Conservation (phyloP, 2,113 vertebrate species). For the Lamprotornis superbus region DNA sequence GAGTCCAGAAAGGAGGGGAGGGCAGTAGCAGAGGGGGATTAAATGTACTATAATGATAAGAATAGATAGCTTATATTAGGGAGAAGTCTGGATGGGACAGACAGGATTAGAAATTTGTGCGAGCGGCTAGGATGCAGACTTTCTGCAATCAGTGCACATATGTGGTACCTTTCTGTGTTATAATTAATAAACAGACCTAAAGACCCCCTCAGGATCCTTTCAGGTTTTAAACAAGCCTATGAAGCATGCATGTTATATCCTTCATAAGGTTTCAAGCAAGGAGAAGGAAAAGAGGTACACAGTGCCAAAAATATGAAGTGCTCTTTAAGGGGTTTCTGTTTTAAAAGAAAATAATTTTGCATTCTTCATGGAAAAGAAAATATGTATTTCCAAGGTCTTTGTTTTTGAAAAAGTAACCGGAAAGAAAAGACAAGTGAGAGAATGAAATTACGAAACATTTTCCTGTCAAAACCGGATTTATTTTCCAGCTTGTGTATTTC, state of each 20-base stretch:
- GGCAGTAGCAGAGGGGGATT: slow-evolving; percentile 79
- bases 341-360: slow-evolving; percentile 41
- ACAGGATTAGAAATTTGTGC: slow-evolving; percentile 68
- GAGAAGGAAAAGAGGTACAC: neutral
- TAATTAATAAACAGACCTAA: slow-evolving; percentile 53
- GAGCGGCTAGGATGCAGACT: slow-evolving; percentile 13
- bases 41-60: slow-evolving; percentile 87
- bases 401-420: neutral
- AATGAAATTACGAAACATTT: slow-evolving; percentile 19
- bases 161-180: slow-evolving; percentile 48
- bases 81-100: slow-evolving; percentile 60
- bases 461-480: neutral
- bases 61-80: slow-evolving; percentile 77
- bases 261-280: slow-evolving; percentile 9
- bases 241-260: slow-evolving; percentile 13
- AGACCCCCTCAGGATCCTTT: slow-evolving; percentile 47
- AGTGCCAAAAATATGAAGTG: slow-evolving; percentile 6
- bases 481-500: slow-evolving; percentile 11
- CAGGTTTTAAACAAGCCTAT: neutral
- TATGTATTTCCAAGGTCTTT: neutral
- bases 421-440: neutral
- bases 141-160: slow-evolving; percentile 48
- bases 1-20: slow-evolving; percentile 67
- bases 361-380: neutral
- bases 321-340: slow-evolving; percentile 7